Evolutionary conservation across 2,113 vertebrate genomes (phyloP).

Genomic region (Neolamprologus sp.): DNA sequence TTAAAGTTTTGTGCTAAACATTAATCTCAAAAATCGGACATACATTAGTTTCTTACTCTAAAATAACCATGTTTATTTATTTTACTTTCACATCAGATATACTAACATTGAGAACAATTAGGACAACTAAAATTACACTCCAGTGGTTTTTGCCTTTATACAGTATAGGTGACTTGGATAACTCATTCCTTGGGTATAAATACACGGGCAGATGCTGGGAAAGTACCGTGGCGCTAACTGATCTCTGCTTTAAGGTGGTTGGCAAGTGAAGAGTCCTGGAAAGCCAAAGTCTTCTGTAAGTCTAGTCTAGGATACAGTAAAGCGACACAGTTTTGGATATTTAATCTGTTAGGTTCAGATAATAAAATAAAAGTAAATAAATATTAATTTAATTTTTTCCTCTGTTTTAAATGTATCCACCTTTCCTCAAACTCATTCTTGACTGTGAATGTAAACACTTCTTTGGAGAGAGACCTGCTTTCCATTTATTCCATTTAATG

Average conservation of each 20-base stretch:
- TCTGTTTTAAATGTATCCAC: neutral
- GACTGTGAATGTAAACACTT: neutral
- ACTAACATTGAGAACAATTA: neutral
- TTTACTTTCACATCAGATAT: neutral
- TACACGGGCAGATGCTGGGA: slow-evolving; percentile 66
- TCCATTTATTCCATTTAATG: neutral
- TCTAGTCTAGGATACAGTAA: slow-evolving; percentile 35
- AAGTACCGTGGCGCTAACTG: slow-evolving; percentile 63
- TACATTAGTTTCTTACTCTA: neutral
- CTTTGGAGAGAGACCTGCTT: neutral
- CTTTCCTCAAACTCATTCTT: neutral
- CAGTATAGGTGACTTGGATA: neutral
- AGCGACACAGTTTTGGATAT: neutral
- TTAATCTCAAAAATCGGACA: neutral
- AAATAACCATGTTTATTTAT: neutral
- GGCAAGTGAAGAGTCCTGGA: slow-evolving; percentile 22
- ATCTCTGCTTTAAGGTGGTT: slow-evolving; percentile 58
- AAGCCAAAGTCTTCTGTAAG: slow-evolving; percentile 32
- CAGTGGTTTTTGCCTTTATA: neutral
- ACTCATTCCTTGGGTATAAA: slow-evolving; percentile 57
- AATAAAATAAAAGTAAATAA: neutral
- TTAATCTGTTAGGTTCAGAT: neutral
- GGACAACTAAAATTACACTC: neutral
- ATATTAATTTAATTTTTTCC: fast-evolving
- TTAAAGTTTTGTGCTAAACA: neutral